Evolutionary conservation across 2,113 vertebrate genomes (phyloP).

Genomic region (Sylvietta virens): DNA sequence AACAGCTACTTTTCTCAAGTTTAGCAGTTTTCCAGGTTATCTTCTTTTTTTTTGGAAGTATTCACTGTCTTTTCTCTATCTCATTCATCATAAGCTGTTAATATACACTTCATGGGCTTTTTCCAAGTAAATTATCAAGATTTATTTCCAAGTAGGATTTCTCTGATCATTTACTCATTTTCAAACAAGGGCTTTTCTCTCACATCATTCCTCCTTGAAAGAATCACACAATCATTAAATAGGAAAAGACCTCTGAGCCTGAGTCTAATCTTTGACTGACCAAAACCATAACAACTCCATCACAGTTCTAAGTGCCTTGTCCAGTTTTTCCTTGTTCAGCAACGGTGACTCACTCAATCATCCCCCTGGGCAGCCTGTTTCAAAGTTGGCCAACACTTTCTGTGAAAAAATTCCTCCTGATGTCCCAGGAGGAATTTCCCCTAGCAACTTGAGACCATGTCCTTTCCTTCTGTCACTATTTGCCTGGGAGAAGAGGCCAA

Average conservation of each 20-base stretch:
- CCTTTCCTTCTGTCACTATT: background rate
- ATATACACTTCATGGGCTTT: background rate
- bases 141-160: background rate
- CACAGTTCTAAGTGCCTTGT: background rate
- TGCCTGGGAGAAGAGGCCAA: background rate
- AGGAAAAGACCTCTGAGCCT: background rate
- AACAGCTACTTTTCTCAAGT: background rate
- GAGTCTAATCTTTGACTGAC: background rate
- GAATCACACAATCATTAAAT: background rate
- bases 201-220: background rate
- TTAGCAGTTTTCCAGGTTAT: background rate
- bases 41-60: background rate
- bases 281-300: background rate
- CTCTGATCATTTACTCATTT: background rate
- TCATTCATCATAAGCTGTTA: background rate
- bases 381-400: background rate
- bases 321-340: background rate
- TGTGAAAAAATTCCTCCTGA: background rate
- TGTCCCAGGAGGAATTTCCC: background rate
- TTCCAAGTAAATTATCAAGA: background rate
- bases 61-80: background rate
- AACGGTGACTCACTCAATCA: fast-evolving
- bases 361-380: background rate
- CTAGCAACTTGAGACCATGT: background rate
- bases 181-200: background rate